A percentile compares a stretch with the other conserved stretches of the same genome.
phyloP scores from a whole-genome alignment of 2,888 invertebrate genomes.

The Candidula unifasciata region DNA sequence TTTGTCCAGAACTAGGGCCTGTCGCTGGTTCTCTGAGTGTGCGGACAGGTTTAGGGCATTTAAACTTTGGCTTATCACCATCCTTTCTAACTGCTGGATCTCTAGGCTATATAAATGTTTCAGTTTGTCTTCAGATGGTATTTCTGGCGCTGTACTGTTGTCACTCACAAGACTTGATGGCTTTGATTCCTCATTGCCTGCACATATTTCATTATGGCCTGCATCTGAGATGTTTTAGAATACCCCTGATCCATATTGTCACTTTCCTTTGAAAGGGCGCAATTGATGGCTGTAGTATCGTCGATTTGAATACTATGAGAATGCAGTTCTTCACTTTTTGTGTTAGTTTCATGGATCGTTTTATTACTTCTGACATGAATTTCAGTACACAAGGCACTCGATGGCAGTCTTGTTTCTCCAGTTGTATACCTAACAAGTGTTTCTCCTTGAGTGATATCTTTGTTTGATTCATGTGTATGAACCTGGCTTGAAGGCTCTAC shows the following conservation, averaged over 20 bases:
- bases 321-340: conserved; percentile 12
- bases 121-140: neutral
- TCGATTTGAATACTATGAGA: conserved; percentile 5
- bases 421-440: neutral
- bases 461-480: neutral
- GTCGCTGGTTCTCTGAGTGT: neutral
- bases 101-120: conserved; percentile 7
- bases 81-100: neutral
- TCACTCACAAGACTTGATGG: no score
- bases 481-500: no score
- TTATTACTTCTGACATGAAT: neutral
- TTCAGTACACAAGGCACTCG: no score
- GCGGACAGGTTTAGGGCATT: neutral
- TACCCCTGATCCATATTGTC: neutral
- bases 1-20: conserved; percentile 36
- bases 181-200: neutral
- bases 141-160: neutral
- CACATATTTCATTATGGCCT: neutral
- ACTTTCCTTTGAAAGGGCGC: neutral
- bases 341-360: neutral
- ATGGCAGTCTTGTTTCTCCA: neutral
- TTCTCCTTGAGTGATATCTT: neutral
- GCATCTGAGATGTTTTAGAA: neutral
- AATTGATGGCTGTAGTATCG: neutral
- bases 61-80: conserved; percentile 6